phyloP scores from a whole-genome alignment of 2,888 invertebrate genomes.

The Melikaiella ostensackeni region DNA sequence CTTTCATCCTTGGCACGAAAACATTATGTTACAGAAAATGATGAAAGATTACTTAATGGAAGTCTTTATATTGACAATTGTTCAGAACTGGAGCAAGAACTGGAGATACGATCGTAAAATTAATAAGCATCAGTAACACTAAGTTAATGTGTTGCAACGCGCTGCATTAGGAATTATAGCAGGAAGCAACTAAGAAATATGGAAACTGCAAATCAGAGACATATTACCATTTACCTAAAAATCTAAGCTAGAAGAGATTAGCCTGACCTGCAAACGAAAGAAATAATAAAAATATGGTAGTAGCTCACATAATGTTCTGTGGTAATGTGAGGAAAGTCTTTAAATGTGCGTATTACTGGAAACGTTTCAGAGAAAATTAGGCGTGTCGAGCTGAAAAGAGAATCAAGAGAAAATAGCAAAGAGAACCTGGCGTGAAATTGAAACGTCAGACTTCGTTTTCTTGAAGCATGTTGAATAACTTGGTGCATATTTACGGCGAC shows the following conservation, averaged over 20 bases:
- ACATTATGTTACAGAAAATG: slow-evolving; percentile 13
- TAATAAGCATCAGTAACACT: slow-evolving; percentile 51
- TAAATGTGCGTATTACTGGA: not conserved
- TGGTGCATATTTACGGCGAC: slow-evolving; percentile 10
- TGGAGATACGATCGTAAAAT: slow-evolving; percentile 50
- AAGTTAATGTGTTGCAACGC: slow-evolving; percentile 45
- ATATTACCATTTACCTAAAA: not conserved
- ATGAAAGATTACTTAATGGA: slow-evolving; percentile 5
- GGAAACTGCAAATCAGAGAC: not conserved
- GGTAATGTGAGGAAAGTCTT: slow-evolving; percentile 8
- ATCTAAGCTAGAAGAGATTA: not conserved
- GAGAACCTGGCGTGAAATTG: slow-evolving; percentile 36
- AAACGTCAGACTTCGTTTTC: slow-evolving; percentile 14
- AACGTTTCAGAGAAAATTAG: slow-evolving; percentile 30
- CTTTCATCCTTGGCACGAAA: not conserved
- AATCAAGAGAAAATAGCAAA: slow-evolving; percentile 30
- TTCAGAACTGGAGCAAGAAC: not conserved
- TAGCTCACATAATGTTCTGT: not conserved
- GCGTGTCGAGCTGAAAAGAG: slow-evolving; percentile 14
- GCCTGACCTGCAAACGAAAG: not conserved
- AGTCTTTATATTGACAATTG: slow-evolving; percentile 11
- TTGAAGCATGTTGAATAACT: slow-evolving; percentile 10
- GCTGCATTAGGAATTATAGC: slow-evolving; percentile 19
- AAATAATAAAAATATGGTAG: not conserved
- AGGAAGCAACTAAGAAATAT: not conserved